Base-by-base conservation (phyloP, 92 coral and sea anemone species). In the Umimayanthus chanpuru region DNA sequence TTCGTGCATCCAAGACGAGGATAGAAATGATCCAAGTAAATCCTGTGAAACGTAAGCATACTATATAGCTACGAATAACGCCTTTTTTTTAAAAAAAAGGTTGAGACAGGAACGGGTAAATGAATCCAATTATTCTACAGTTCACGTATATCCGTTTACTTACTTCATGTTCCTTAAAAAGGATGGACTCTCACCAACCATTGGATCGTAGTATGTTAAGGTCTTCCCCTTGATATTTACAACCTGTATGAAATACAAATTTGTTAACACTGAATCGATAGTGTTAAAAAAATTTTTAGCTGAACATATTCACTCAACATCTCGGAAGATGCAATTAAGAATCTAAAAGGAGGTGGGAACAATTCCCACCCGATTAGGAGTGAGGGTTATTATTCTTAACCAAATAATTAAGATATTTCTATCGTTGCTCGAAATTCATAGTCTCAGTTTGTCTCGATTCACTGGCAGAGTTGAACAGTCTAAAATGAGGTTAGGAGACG, bases 151-250 rank as follows among this genome's bases (percentile, higher is more conserved):
- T 50, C 15, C 15, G 11, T 5, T 0, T 6, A 70, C 75, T 70
- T 70, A 70, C 75, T 70, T 70, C 75, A 70, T 70, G 9, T 70
- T 70, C 39, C 75, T 6, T 2, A 70, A 70, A 70, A 70, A 70
- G 15, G 39, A 25, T 1, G 39, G 39, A 16, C 38, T 26, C 2
- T 11, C 15, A 9, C 72, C 70, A 61, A 23, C 72, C 68, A 81
- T 32, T 41, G 86, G 86, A 26, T 81, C 86, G 86, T 81, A 81
- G 18, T 56, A 81, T 23, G 44, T 9, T 49, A 81, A 18, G 12
- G 38, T 56, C 11, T 55, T 49, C 36, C 70, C 32, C 23, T 67
- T 81, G 65, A 47, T 39, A 39, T 81, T 32, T 6, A 81, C 68
- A 49, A 61, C 72, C 86, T n/a, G n/a, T 81, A 56, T 7, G 38